phyloP scores from a whole-genome alignment of 1,140 invertebrate species.

The Panagrolaimus sp. region DNA sequence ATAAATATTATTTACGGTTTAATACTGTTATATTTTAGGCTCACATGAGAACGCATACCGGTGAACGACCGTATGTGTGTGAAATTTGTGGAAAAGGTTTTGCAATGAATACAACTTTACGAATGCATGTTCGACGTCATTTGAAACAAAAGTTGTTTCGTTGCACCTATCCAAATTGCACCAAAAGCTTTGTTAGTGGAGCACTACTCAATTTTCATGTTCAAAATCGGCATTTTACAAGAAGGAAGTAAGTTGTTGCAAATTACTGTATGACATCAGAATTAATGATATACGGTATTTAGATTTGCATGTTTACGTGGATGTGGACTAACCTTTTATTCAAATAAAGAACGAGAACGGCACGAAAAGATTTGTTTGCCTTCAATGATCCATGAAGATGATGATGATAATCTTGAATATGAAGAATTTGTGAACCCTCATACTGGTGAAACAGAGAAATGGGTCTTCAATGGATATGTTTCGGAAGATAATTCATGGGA shows the following conservation, averaged over 20 bases:
- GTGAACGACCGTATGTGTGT: slow-evolving; percentile 76
- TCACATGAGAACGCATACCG: slow-evolving; percentile 70
- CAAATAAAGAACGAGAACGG: slow-evolving; percentile 17
- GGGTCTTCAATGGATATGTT: neutral
- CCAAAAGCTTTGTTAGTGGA: slow-evolving; percentile 20
- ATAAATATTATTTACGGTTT: slow-evolving; percentile 67
- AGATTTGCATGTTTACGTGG: slow-evolving; percentile 22
- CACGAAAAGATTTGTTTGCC: slow-evolving; percentile 10
- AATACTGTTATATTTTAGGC: slow-evolving; percentile 89
- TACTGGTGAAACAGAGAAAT: slow-evolving; percentile 3
- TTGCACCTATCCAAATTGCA: slow-evolving; percentile 63
- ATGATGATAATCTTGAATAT: neutral
- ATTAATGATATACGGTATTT: neutral
- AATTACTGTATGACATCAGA: too few species aligned
- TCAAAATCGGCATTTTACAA: slow-evolving; percentile 17
- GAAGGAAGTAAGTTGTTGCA: slow-evolving; percentile 20
- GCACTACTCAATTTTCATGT: slow-evolving; percentile 24
- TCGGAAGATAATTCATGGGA: too few species aligned
- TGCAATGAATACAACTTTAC: slow-evolving; percentile 71
- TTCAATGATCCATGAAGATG: neutral
- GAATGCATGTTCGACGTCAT: slow-evolving; percentile 71
- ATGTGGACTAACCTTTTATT: slow-evolving; percentile 11
- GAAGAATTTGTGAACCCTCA: neutral
- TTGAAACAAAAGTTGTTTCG: slow-evolving; percentile 80
- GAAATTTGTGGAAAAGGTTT: slow-evolving; percentile 86